Base-by-base conservation (phyloP, 2,888 invertebrate species). In the Agrotis ipsilon region DNA sequence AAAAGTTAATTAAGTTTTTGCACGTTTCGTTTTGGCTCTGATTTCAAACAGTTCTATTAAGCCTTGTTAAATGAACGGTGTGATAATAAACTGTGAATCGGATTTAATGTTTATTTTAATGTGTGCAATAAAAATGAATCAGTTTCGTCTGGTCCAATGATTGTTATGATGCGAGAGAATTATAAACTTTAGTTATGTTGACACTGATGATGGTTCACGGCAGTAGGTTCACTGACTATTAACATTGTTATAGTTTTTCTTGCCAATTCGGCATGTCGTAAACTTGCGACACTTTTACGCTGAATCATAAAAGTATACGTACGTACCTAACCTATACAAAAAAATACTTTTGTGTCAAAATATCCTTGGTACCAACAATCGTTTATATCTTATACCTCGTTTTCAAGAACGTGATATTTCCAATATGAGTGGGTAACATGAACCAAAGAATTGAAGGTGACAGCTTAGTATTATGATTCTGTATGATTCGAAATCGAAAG, bases 201-300 rank as follows among this genome's bases (percentile, higher is more conserved):
- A 58, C 32, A 68, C 57, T 64, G 24, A 72, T 74, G 27, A 71
- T 54, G 24, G 61, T 72, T 77, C 72, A 57, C 21, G 57, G 52
- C 27, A 59, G 43, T 65, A 63, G 18, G 21, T 55, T 55, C 19
- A 45, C 46, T 52, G 49, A 57, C 67, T 72, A 71, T 72, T 70
- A 83, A 70, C 51, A 82, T 49, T 70, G 65, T 85, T 79, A 85
- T 71, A 75, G 81, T 63, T 75, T 83, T 75, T 83, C 62, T 73
- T 48, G 78, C 66, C 57, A 62, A 80, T 72, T 83, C 73, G 43
- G 66, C 70, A 60, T 49, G 75, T 83, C 86, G 81, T 83, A 83
- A 83, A 83, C 16, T 57, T 67, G 39, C 18, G 70, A 75, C 62
- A 61, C 54, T 58, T 84, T 83, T 83, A 83, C 72, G 81, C n/a